Evolutionary conservation across 2,797 vertebrate species (phyloP), one percentile per base, ranked within the genome.

Genomic region (Esox lucius): DNA sequence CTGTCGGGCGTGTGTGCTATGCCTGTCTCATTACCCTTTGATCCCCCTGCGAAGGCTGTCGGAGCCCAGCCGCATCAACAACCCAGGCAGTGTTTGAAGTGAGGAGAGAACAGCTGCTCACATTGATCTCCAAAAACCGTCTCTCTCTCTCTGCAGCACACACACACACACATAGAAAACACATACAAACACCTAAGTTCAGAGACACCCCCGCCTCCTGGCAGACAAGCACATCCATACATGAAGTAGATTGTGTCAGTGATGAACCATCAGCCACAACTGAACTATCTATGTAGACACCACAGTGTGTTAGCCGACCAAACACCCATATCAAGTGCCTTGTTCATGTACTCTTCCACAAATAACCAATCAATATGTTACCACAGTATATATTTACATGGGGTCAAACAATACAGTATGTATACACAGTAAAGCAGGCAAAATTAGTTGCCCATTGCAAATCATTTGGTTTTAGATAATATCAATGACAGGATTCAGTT

Each of bases 21-120:
- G 89, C 88, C 89, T 92, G 89, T 91, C 90, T 92, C 90, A 88
- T 92, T 91, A 90, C 89, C 90, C 91, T 92, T 92, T 92, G 90
- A 92, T 92, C 89, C 88, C 81, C 62, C 82, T 82, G 80, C 84
- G 78, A 84, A 87, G 83, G 85, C 86, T 89, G 88, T 89, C 83
- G 86, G 22, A 86, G 90, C 82, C 77, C 82, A 84, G 88, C 86
- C 19, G 88, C 87, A 76, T 87, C 91, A 85, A 89, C 90, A 91
- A 90, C 90, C 89, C 85, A 89, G 86, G 56, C 85, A 0, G n/a
- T 85, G 88, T 91, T 92, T 92, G 91, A 93, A 91, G 91, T 91
- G 89, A 31, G 86, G 85, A 79, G 86, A 80, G 88, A 92, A 91
- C 91, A 93, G 91, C 89, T 92, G 91, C 90, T 91, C 71, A 89